phyloP scores from a whole-genome alignment of 64 coral and sea anemone genomes.

The Cladopsammia gracilis region DNA sequence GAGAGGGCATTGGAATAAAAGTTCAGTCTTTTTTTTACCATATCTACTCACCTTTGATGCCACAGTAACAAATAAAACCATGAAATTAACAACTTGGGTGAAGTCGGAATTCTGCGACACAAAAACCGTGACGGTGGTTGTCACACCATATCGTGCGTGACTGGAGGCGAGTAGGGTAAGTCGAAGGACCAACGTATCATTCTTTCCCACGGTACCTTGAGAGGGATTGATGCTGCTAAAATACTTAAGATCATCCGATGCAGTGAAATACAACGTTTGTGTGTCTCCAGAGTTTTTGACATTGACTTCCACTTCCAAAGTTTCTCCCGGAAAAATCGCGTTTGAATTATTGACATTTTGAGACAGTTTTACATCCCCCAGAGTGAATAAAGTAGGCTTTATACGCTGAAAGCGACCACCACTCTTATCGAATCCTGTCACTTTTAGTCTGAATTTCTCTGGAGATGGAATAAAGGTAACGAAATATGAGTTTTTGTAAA shows the following conservation, averaged over 20 bases:
- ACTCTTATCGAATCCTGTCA: constrained; percentile 42
- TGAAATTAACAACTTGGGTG: constrained; percentile 44
- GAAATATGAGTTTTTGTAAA: constrained; percentile 50
- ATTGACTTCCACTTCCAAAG: constrained; percentile 28
- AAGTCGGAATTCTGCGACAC: constrained; percentile 38
- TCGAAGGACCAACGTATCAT: background rate
- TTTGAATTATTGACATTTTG: background rate
- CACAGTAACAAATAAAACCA: constrained; percentile 79
- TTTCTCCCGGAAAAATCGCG: constrained; percentile 43
- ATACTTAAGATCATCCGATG: constrained; percentile 53
- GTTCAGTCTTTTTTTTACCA: background rate
- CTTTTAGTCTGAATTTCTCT: constrained; percentile 53
- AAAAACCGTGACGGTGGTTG: constrained; percentile 62
- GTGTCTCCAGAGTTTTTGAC: constrained; percentile 34
- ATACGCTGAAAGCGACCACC: constrained; percentile 29
- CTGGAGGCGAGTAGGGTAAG: background rate
- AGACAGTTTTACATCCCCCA: constrained; percentile 53
- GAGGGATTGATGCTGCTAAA: background rate
- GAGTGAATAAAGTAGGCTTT: constrained; percentile 56
- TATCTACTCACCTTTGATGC: constrained; percentile 63
- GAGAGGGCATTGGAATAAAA: too few species aligned
- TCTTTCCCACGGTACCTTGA: background rate
- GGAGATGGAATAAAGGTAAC: constrained; percentile 40
- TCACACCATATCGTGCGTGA: constrained; percentile 52
- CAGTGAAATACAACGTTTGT: constrained; percentile 36